phyloP scores from a whole-genome alignment of 1,140 invertebrate species.

The Brachionus plicatilis region DNA sequence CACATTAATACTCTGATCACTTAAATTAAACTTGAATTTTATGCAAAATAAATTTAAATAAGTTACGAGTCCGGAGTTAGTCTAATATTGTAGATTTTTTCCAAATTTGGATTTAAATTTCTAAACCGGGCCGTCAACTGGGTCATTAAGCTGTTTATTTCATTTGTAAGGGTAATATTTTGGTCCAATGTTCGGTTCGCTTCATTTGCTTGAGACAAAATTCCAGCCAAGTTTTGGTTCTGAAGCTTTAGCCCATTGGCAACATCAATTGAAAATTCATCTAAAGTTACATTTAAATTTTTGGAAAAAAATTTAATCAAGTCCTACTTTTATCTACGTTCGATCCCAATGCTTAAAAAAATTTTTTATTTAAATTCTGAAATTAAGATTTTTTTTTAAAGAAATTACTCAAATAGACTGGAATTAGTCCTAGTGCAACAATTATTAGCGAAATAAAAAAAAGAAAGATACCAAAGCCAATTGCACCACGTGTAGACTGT shows the following conservation, averaged over 20 bases:
- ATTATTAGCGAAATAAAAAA: background rate
- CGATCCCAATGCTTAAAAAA: background rate
- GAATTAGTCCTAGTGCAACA: background rate
- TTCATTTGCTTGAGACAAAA: background rate
- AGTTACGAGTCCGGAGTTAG: background rate
- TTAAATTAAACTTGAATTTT: background rate
- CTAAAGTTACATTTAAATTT: background rate
- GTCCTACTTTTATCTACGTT: background rate
- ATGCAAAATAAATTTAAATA: background rate
- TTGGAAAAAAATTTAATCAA: background rate
- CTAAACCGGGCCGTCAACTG: background rate
- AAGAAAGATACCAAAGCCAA: background rate
- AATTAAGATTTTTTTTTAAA: background rate
- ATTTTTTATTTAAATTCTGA: background rate
- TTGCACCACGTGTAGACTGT: background rate
- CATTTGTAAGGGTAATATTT: conserved; percentile 4
- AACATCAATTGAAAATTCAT: conserved; percentile 36
- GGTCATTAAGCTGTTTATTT: background rate
- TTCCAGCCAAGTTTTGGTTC: background rate
- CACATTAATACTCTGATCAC: background rate
- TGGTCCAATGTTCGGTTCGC: conserved; percentile 17
- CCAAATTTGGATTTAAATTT: background rate
- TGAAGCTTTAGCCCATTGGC: conserved; percentile 10
- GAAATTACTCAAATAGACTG: conserved; percentile 20
- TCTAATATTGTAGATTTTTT: conserved; percentile 9